Percentiles rank a stretch among this genome's conserved stretches.
Evolutionary conservation across 2,888 invertebrate species (phyloP).

Genomic region (Loripinus fragilis): DNA sequence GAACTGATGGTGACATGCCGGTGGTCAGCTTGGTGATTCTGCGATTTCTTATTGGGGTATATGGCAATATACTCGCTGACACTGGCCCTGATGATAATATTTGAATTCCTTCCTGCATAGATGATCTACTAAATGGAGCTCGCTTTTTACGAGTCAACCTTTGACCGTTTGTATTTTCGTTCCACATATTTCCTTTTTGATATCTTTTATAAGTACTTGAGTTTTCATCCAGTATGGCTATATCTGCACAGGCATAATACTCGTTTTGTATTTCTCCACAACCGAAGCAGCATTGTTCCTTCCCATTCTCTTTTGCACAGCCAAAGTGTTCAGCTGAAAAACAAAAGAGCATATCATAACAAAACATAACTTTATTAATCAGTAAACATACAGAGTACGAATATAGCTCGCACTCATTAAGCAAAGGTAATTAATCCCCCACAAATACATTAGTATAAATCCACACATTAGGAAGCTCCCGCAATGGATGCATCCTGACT

Average conservation of each 20-base stretch:
- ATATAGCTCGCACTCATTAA: no score
- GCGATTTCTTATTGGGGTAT: background rate
- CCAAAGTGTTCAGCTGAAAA: constrained; percentile 56
- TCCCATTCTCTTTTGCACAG: constrained; percentile 32
- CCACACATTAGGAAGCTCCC: no score
- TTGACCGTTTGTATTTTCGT: background rate
- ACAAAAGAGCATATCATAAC: background rate
- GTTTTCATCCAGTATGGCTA: constrained; percentile 35
- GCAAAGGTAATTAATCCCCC: no score
- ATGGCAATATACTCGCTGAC: background rate
- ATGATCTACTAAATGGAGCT: background rate
- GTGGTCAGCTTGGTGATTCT: background rate
- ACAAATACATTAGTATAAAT: no score
- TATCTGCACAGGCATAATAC: constrained; percentile 55
- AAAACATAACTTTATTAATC: no score
- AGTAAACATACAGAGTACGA: no score
- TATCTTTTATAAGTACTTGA: background rate
- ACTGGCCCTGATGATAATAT: background rate
- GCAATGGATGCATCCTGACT: no score
- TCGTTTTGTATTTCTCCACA: constrained; percentile 48
- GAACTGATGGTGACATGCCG: background rate
- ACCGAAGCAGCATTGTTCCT: constrained; percentile 50
- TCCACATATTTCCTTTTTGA: background rate
- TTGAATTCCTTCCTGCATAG: constrained; percentile 8
- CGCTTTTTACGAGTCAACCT: background rate